These are phyloP conservation scores for Drosophila putrida DNA, from an alignment of 2,888 invertebrate genomes.

Conservation along the genomic window DNA sequence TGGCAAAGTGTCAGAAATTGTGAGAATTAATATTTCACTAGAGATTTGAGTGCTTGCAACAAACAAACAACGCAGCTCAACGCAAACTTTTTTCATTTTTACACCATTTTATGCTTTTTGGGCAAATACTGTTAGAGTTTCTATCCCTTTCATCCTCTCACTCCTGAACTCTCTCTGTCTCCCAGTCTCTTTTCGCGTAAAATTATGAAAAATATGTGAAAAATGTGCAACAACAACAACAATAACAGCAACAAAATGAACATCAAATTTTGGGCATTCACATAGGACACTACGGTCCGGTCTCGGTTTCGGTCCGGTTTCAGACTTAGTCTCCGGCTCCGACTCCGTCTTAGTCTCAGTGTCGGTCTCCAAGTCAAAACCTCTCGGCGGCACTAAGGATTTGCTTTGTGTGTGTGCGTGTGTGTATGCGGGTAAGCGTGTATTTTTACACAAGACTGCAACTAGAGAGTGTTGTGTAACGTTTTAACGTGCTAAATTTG, in stretches of 20 bases:
- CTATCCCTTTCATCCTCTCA: neutral
- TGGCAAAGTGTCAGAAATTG: conserved; percentile 75
- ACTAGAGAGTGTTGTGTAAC: conserved; percentile 50
- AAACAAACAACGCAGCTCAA: conserved; percentile 6
- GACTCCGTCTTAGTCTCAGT: conserved; percentile 5
- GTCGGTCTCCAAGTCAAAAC: conserved; percentile 44
- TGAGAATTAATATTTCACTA: conserved; percentile 77
- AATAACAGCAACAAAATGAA: conserved; percentile 20
- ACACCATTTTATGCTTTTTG: conserved; percentile 46
- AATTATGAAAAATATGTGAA: conserved; percentile 78
- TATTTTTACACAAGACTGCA: conserved; percentile 44
- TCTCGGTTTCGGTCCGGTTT: conserved; percentile 25
- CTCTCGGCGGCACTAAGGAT: conserved; percentile 32
- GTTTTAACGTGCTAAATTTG: conserved; percentile 73
- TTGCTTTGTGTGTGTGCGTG: conserved; percentile 11
- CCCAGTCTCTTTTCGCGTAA: conserved; percentile 42
- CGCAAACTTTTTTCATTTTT: conserved; percentile 49
- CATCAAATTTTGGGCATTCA: conserved; percentile 31
- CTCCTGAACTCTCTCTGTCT: neutral
- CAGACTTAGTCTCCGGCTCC: conserved; percentile 5
- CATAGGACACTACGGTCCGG: conserved; percentile 36
- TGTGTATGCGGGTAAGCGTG: conserved; percentile 13
- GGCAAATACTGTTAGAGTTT: conserved; percentile 29
- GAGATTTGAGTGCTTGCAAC: conserved; percentile 68
- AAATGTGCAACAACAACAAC: conserved; percentile 51